Base-by-base conservation (phyloP, 2,888 invertebrate species). In the Drosophila kambysellisi region DNA sequence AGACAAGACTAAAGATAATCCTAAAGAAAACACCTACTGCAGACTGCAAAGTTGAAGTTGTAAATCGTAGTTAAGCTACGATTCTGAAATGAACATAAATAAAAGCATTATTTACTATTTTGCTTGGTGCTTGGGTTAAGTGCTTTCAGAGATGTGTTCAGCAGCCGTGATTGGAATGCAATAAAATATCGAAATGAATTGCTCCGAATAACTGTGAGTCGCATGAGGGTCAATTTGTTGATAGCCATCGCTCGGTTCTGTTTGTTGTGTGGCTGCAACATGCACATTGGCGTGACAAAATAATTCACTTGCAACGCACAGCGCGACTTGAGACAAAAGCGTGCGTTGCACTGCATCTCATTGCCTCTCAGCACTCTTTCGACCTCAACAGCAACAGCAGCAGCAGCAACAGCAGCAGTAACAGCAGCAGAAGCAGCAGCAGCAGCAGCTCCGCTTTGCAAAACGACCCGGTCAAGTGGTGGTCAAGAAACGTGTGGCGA, bases 211-310 rank as follows among this genome's bases (percentile, higher is more conserved):
- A 41, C 60, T 61, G 76, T 61, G 59, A 46, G 60, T 43, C 41
- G 63, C 53, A 57, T 82, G 81, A 83, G 79, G 83, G 82, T 83
- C 82, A 79, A 79, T 83, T 79, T 83, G 74, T 76, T 75, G 82
- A 81, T 83, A 76, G 70, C 64, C 83, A 79, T 71, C 74, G 71
- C 50, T 51, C n/a, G 52, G 43, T 68, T 37, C 30, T n/a, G 29
- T 32, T 30, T 60, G 53, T 41, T 39, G 59, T 59, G 60, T 61
- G 73, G 56, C 63, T 82, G 71, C 83, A 81, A 81, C 83, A 81
- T 82, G 81, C 81, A 83, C 83, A 81, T 79, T 74, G 79, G 81
- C 83, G 82, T 79, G 81, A 76, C 79, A 75, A 77, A 79, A 52
- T 72, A 73, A 63, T 65, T 73, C 77, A 68, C 66, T 52, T 71